Base-by-base conservation (phyloP, 92 coral and sea anemone genomes). In the Palythoa grandiflora region DNA sequence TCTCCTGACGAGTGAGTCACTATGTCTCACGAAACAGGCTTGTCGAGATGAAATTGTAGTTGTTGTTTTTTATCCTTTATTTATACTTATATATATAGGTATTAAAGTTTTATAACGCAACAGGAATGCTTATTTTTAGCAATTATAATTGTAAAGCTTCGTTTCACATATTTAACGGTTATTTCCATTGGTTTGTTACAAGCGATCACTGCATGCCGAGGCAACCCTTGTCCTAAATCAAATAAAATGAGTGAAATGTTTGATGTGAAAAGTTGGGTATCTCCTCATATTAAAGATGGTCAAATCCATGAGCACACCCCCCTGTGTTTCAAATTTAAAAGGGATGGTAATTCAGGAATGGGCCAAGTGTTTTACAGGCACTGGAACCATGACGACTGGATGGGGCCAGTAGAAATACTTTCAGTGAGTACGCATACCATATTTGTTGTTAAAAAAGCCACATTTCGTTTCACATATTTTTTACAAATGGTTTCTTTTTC, bases 131-230 rank as follows among this genome's bases (percentile, higher is more conserved):
- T 28, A 28, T 28, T 28, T 28, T 28, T 0, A 28, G 28, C 28
- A 28, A 28, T 28, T 28, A 28, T 28, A 28, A 28, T 28, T 28
- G 28, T 28, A 28, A 28, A 28, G 28, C 28, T 28, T 28, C 28
- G 28, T 28, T 28, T 28, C 28, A 28, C 28, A 28, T 28, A 28
- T 28, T 28, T 28, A 28, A 28, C 28, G 28, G 28, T 28, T 28
- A 28, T 28, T 0, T 28, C 0, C 28, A 28, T 28, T 28, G 28
- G 28, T 28, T 8, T 53, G 14, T 53, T 53, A 53, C 60, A 53
- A 15, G 60, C 44, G 38, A 17, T 88, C 88, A 51, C 91, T 77
- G 52, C 73, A 20, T 44, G 89, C 12, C 14, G 12, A 2, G 14
- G 91, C 14, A 53, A 53, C 60, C 60, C 60, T 2, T 53, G 9